A percentile compares a stretch with the other conserved stretches of the same genome.
Evolutionary conservation across 2,888 invertebrate species (phyloP).

Genomic region (Unio pictorum): DNA sequence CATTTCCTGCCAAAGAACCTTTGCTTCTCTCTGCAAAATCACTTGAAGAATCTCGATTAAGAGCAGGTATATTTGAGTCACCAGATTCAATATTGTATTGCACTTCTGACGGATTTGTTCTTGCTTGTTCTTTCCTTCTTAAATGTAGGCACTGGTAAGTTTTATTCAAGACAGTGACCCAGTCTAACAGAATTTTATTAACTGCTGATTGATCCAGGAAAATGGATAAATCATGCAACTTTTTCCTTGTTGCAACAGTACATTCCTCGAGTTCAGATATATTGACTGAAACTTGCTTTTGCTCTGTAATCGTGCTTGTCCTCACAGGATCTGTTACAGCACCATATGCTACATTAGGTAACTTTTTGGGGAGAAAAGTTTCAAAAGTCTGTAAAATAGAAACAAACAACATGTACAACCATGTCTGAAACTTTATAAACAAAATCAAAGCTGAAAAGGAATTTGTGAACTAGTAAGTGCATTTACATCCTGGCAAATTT

Average conservation of each 20-base stretch:
- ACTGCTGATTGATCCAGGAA: slow-evolving; percentile 30
- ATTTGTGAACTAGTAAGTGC: too few relatives aligned
- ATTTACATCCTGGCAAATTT: too few relatives aligned
- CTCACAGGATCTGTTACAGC: slow-evolving; percentile 1
- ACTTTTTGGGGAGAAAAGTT: background rate
- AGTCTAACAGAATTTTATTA: slow-evolving; percentile 32
- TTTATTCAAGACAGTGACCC: slow-evolving; percentile 46
- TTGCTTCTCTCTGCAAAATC: background rate
- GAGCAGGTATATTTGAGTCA: too few relatives aligned
- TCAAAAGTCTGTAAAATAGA: background rate
- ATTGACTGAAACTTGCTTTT: slow-evolving; percentile 15
- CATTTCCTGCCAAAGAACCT: too few relatives aligned
- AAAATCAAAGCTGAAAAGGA: too few relatives aligned
- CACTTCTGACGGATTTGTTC: too few relatives aligned
- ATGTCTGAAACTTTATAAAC: too few relatives aligned
- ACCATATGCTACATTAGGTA: background rate
- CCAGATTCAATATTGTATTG: too few relatives aligned
- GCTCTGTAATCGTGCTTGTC: background rate
- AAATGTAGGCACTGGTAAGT: slow-evolving; percentile 39
- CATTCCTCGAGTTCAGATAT: slow-evolving; percentile 27
- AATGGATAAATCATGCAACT: slow-evolving; percentile 31
- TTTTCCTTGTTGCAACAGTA: slow-evolving; percentile 26
- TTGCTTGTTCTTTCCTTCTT: slow-evolving; percentile 8
- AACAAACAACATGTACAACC: too few relatives aligned
- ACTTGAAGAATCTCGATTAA: too few relatives aligned